These are phyloP conservation scores for Nematostella vectensis DNA, from an alignment of 92 coral and sea anemone genomes.

Conservation along the genomic window DNA sequence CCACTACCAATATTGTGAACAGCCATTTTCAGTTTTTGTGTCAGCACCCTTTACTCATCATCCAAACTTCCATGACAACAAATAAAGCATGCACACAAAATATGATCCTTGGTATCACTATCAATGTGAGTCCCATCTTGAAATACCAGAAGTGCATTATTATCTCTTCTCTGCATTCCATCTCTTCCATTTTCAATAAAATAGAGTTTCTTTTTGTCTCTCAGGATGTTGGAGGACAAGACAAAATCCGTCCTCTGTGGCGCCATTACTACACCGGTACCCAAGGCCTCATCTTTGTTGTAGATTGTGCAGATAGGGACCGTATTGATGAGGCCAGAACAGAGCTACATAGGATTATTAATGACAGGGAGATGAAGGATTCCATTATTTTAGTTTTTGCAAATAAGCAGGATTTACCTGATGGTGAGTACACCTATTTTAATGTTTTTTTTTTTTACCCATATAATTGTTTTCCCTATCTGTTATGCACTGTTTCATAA, in stretches of 20 bases:
- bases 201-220: background rate
- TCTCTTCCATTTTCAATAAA: too few relatives aligned
- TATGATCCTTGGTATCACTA: too few relatives aligned
- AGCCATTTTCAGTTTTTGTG: too few relatives aligned
- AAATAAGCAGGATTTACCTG: constrained; percentile 97
- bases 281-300: constrained; percentile 89
- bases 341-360: constrained; percentile 79
- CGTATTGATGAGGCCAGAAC: constrained; percentile 89
- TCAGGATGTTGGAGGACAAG: constrained; percentile 98
- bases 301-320: constrained; percentile 89
- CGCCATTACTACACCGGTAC: constrained; percentile 96
- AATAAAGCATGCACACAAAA: too few relatives aligned
- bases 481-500: background rate
- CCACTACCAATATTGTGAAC: too few relatives aligned
- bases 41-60: too few relatives aligned
- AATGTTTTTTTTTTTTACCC: too few relatives aligned
- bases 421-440: constrained; percentile 68
- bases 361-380: constrained; percentile 90
- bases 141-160: too few relatives aligned
- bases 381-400: constrained; percentile 85
- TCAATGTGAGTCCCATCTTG: too few relatives aligned
- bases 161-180: too few relatives aligned
- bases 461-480: background rate
- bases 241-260: constrained; percentile 97
- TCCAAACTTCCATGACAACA: too few relatives aligned